Evolutionary conservation across 2,888 invertebrate genomes (phyloP).

Genomic region (Psylliodes chrysocephalus): DNA sequence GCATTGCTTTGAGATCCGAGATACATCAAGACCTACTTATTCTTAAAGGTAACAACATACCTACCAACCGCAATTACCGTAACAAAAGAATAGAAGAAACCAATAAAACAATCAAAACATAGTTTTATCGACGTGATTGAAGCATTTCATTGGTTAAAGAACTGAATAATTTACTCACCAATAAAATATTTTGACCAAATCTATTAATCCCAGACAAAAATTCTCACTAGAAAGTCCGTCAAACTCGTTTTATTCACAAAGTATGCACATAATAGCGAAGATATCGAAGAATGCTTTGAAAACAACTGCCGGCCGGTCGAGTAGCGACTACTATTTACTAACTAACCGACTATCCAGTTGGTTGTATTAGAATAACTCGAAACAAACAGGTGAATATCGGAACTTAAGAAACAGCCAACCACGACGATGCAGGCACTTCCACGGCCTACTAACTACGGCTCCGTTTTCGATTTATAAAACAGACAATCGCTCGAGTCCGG

Average conservation of each 20-base stretch:
- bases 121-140: neutral
- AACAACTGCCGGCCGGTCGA: constrained; percentile 28
- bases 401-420: constrained; percentile 13
- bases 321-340: constrained; percentile 9
- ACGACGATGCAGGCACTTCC: constrained; percentile 17
- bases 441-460: constrained; percentile 28
- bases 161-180: neutral
- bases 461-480: constrained; percentile 17
- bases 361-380: constrained; percentile 13
- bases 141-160: neutral
- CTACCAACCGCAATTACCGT: constrained; percentile 23
- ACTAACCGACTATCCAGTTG: constrained; percentile 3
- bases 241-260: constrained; percentile 25
- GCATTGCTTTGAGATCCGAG: constrained; percentile 18
- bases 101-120: neutral
- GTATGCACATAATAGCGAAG: constrained; percentile 22
- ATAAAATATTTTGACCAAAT: neutral
- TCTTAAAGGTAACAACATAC: constrained; percentile 19
- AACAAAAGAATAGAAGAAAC: constrained; percentile 18
- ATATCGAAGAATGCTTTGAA: constrained; percentile 9
- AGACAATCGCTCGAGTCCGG: constrained; percentile 15
- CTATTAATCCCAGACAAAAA: constrained; percentile 18
- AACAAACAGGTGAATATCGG: constrained; percentile 30
- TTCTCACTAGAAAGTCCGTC: constrained; percentile 14
- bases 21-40: constrained; percentile 25